Percentiles rank a stretch among this genome's conserved stretches.
Evolutionary conservation across 2,797 vertebrate species (phyloP).

Genomic region (Molossus alvarezi): DNA sequence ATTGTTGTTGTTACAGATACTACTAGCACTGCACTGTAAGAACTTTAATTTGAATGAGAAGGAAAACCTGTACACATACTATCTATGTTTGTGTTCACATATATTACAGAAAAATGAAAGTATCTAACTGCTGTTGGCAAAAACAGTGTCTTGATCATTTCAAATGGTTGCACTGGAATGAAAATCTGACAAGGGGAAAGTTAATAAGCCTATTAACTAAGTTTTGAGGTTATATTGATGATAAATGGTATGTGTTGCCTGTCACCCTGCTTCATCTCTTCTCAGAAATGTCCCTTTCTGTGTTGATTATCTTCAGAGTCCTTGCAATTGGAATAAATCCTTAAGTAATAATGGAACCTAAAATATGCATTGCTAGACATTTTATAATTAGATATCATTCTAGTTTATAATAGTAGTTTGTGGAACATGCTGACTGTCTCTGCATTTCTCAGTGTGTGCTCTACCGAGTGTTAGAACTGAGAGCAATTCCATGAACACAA

Average conservation of each 20-base stretch:
- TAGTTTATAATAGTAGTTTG: neutral
- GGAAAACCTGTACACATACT: neutral
- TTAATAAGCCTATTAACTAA: neutral
- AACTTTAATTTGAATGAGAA: neutral
- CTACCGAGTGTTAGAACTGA: neutral
- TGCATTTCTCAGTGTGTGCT: neutral
- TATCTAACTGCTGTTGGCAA: neutral
- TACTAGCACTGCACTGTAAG: neutral
- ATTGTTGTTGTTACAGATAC: neutral
- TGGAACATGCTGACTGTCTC: neutral
- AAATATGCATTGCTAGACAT: neutral
- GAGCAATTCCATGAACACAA: neutral
- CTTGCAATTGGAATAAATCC: neutral
- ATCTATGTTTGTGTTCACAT: neutral
- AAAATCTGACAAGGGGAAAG: neutral
- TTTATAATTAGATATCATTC: neutral
- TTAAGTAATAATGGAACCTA: neutral
- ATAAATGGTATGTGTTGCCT: neutral
- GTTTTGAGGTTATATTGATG: neutral
- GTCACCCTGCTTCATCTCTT: neutral
- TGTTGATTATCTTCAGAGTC: neutral
- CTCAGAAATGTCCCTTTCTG: neutral
- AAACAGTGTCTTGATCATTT: neutral
- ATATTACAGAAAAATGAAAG: neutral
- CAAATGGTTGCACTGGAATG: neutral